Evolutionary conservation across 2,113 vertebrate genomes (phyloP), one percentile per base, ranked within the genome.

Genomic region (Ameiurus melas): DNA sequence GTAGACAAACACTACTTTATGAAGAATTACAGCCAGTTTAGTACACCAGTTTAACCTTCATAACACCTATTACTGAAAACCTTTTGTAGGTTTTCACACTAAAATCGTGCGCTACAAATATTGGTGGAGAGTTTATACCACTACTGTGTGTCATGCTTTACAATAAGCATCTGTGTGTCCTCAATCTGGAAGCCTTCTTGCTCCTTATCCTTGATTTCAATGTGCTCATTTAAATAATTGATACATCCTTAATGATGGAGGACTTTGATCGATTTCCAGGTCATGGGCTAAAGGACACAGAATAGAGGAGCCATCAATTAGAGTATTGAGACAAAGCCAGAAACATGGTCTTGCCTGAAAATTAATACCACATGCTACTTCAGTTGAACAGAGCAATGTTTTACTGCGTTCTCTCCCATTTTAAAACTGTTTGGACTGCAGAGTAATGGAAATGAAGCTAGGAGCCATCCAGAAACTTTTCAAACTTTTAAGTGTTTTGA

Each of bases 221-320:
- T 53, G 2, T 53, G 13, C 43, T 78, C 5, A 7, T 53, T 78
- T 78, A 53, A 78, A 78, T 78, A 78, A 78, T 53, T 78, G 75
- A 78, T 78, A 17, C 43, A 51, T 51, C 43, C 75, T 51, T 78
- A 51, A 78, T 51, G 47, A 78, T 53, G 2, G 22, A 51, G 75
- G 47, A 78, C 75, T 78, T 53, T 27, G 75, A 78, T 78, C 43
- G 75, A 78, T 78, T 51, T n/a, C 43, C 43, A n/a, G 75, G 75
- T 78, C 75, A 17, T 78, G 25, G 75, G 43, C 75, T 78, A 33
- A 78, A 78, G 75, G 43, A 78, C 75, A 47, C 25, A 16, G 43
- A 78, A 78, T 78, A 5, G 6, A 78, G 43, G 47, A 78, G 75
- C 75, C 47, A 78, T 53, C 43, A 51, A n/a, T 78, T 78, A 53